Conservation (phyloP, 2,888 invertebrate species). For the Caenorhabditis sp. region DNA sequence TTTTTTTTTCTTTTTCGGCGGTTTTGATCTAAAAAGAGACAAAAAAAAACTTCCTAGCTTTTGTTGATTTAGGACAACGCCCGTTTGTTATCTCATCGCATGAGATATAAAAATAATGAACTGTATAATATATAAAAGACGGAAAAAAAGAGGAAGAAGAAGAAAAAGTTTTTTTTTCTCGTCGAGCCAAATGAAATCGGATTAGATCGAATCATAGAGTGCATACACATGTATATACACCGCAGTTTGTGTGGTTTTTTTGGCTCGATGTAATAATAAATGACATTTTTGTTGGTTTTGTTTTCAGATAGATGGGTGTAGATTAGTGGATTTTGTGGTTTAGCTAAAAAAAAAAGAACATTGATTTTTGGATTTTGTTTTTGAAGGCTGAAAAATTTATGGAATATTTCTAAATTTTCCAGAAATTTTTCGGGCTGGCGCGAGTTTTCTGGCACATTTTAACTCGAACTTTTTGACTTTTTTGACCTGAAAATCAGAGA, state of each 20-base stretch:
- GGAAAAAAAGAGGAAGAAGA: too few relatives aligned
- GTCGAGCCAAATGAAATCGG: slow-evolving; percentile 18
- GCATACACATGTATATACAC: slow-evolving; percentile 2
- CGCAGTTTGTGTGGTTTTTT: too few relatives aligned
- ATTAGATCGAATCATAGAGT: slow-evolving; percentile 35
- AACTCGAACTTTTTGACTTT: too few relatives aligned
- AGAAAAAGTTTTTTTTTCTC: neutral
- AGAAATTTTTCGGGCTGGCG: neutral
- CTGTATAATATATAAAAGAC: too few relatives aligned
- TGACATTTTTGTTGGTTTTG: too few relatives aligned
- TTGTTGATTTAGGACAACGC: neutral
- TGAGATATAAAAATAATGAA: neutral
- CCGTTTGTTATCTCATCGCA: neutral
- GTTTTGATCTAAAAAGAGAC: neutral
- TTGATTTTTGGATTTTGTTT: neutral
- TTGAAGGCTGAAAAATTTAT: neutral
- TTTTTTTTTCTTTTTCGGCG: neutral
- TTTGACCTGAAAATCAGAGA: too few relatives aligned
- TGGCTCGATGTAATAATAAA: too few relatives aligned
- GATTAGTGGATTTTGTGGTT: too few relatives aligned
- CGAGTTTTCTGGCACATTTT: too few relatives aligned
- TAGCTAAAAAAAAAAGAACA: neutral
- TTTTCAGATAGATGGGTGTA: too few relatives aligned
- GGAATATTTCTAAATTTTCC: neutral
- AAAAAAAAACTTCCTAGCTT: neutral